Evolutionary conservation across 1,140 invertebrate genomes (phyloP), one percentile per base, ranked within the genome.

Genomic region (Aradophagus sp.): DNA sequence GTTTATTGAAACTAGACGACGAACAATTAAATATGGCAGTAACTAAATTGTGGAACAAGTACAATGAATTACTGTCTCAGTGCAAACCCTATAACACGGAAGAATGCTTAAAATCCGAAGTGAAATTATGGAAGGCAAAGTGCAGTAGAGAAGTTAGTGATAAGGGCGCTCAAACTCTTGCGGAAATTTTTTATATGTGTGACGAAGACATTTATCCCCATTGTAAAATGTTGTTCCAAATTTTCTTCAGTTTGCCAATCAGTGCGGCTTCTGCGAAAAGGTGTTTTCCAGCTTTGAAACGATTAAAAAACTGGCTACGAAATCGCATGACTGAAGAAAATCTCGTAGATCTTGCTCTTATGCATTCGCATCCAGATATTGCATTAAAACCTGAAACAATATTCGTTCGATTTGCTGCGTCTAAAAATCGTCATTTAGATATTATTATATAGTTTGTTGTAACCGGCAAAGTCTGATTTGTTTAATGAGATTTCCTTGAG

Each of bases 171-270:
- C 27, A 6, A n/a, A 2, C 27, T 4, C 2, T 29, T n/a, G 27
- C 27, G 27, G 27, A 29, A 29, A 29, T 29, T 6, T 29, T 29
- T 2, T 10, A n/a, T 10, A 29, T 29, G 27, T 29, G 27, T n/a
- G 27, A 29, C 27, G 27, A 5, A 44, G 41, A 29, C 13, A 47
- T 47, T 47, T 34, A 47, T 47, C 15, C 44, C 1, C 32, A 47
- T 47, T 47, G 44, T 47, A 47, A 47, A 19, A 19, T 20, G 8
- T 10, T 47, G 12, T 34, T 47, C 20, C 44, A 47, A 14, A 32
- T 34, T 34, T 41, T 41, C 1, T 14, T 41, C 1, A 13, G 17
- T 23, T 41, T 11, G 19, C 8, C 35, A 17, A 17, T 16, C 10
- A 36, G 35, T 15, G 35, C 17, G 15, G 35, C 35, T 17, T 36